Evolutionary conservation across 2,113 vertebrate species (phyloP), one percentile per base, ranked within the genome.

Genomic region (Hippocampus barbouri): DNA sequence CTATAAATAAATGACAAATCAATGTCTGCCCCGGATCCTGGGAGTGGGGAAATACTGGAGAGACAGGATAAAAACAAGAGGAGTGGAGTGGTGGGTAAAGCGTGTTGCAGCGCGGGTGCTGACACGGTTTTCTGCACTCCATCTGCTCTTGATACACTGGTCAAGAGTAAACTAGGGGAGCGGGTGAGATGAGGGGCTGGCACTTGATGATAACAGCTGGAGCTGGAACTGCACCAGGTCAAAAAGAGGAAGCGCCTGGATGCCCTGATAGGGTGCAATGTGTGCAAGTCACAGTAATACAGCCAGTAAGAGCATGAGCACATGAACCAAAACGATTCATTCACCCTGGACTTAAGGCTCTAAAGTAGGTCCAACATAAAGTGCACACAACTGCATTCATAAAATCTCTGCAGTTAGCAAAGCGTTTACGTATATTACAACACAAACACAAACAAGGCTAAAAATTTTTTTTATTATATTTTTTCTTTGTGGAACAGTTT

Each of bases 21-120:
- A 80, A 86, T 82, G 86, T 79, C 82, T 85, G 81, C 82, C 87
- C 77, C 76, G 79, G 73, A 87, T 86, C 80, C 80, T 77, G 77
- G 51, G 64, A 80, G 77, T 51, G 74, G 77, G 77, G 71, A 59
- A 74, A 73, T 71, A 76, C 75, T 68, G 64, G 84, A 80, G 84
- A 81, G 79, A 80, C 79, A 75, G 80, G 83, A 83, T 67, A 59
- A 66, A 67, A 79, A 74, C 75, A 75, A 57, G 43, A 34, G 45
- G 70, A 70, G 76, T 49, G 72, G 79, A 69, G 78, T 80, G 70
- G 70, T 78, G 79, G 78, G 73, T 71, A 73, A 61, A 38, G 56
- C 25, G 54, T 80, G 80, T 74, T 67, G 74, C 79, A 69, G 77
- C 30, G 11, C 66, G 73, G 78, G 68, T 83, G 81, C 80, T 87